Evolutionary conservation across 2,797 vertebrate species (phyloP), one percentile per base, ranked within the genome.

Genomic region (Gastrophryne carolinensis): DNA sequence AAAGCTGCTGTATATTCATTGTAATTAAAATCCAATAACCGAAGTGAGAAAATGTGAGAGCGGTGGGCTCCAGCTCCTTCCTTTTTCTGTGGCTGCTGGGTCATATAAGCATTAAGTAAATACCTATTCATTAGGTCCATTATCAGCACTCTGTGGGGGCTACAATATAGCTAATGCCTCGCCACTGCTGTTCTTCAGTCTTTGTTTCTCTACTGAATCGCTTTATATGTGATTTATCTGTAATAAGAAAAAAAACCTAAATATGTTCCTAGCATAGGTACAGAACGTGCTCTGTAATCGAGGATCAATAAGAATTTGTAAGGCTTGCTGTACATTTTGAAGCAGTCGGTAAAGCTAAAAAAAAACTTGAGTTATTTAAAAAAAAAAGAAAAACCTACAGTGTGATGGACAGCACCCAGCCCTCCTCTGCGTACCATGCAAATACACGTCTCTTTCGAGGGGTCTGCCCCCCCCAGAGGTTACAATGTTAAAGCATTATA

Each of bases 1-100:
- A 70, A 77, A 71, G 34, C 50, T 71, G 49, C 29, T 57, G 60
- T 34, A 57, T 77, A 64, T 72, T 78, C 67, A 47, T 53, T 57
- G 68, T 72, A 72, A 78, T 78, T 71, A 65, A 78, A 78, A 72
- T 78, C 68, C 75, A 78, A 78, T 78, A 60, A 12, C 52, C 37
- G 30, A 72, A 78, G 75, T 78, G 60, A 72, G 71, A 72, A 60
- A 72, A 78, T 78, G 67, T 72, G 60, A 64, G 58, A 30, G 50
- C 61, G 37, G 63, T 71, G 49, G 57, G 30, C 60, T 65, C 39
- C 41, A 58, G 54, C 75, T 50, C 11, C 37, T 57, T 72, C 52
- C 17, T 24, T 60, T 65, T 77, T 58, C 19, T 27, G 47, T 12
- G 17, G 61, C 21, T 53, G 19, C 50, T 50, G 19, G 27, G 50